Percentiles rank a stretch among this genome's conserved stretches.
These are phyloP conservation scores for Neoseiulus cucumeris DNA, from an alignment of 1,140 invertebrate genomes.

Conservation along the genomic window DNA sequence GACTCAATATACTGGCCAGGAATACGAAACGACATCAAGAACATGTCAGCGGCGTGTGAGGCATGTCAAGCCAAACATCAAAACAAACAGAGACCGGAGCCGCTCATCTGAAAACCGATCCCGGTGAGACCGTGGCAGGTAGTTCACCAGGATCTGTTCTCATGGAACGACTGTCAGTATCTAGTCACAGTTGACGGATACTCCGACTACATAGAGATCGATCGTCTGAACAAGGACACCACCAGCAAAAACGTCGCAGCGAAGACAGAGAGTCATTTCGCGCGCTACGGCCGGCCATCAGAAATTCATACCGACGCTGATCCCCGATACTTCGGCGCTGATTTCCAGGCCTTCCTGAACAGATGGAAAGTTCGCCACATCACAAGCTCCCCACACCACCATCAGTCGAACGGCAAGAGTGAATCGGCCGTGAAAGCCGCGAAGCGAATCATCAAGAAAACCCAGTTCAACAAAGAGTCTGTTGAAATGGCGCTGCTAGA, in stretches of 20 bases:
- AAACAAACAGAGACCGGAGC: neutral
- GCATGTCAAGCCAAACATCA: neutral
- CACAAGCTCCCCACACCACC: neutral
- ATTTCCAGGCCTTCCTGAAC: neutral
- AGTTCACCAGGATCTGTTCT: neutral
- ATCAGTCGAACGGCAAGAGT: neutral
- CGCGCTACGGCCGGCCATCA: neutral
- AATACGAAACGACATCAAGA: neutral
- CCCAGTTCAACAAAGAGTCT: too few species aligned
- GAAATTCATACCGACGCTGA: neutral
- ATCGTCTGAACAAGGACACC: neutral
- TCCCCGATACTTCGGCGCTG: neutral
- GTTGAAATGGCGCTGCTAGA: neutral
- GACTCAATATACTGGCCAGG: neutral
- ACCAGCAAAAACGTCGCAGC: neutral
- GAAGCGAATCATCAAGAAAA: neutral
- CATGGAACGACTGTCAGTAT: neutral
- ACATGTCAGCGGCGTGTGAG: neutral
- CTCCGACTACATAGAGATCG: neutral
- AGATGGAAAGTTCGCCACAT: neutral
- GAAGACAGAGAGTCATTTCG: neutral
- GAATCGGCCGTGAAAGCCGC: neutral
- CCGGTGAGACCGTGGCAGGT: neutral
- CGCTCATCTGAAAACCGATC: neutral
- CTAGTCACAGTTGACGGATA: too few species aligned